Base-by-base conservation (phyloP, 2,888 invertebrate genomes). In the Lingula anatina region DNA sequence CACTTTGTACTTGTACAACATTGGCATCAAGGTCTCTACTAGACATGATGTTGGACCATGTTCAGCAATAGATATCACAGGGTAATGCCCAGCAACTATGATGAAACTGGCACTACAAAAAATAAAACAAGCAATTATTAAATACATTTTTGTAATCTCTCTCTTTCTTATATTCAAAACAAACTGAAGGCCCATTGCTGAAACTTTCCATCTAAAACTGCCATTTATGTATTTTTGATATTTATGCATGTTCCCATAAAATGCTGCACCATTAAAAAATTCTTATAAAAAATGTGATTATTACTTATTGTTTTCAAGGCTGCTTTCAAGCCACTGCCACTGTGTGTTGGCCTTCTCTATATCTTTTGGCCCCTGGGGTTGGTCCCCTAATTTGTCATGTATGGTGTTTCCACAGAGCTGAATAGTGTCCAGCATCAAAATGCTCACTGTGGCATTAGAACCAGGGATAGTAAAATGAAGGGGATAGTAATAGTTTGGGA, bases 371-470 rank as follows among this genome's bases (percentile, higher is more conserved):
- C 66, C 66, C 4, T 46, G 5, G 2, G 70, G 73, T 41, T 66
- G 66, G 21, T 54, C 48, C 3, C 53, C 41, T 3, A 49, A 47
- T 21, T 56, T 51, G 48, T 70, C 68, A 47, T 67, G 57, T 18
- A 66, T 67, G 3, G 71, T 68, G 55, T 75, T 76, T 2, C 80
- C 80, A 60, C 80, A 81, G 38, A 81, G 61, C 12, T 76, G 61
- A 2, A 81, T 66, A 0, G 80, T 80, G 62, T 81, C 81, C 24
- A 80, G 66, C 78, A 81, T 78, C 12, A 81, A 39, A 36, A 81
- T 62, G 23, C 79, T 78, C 2, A 79, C 55, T 0, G 54, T 62
- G 20, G 56, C 56, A 9, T 62, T 60, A 15, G 63, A 59, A 25
- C 65, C 64, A 9, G 73, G 70, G 23, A 77, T 57, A 1, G 51